phyloP scores from a whole-genome alignment of 64 coral and sea anemone species.

The Catalaphyllia jardinei region DNA sequence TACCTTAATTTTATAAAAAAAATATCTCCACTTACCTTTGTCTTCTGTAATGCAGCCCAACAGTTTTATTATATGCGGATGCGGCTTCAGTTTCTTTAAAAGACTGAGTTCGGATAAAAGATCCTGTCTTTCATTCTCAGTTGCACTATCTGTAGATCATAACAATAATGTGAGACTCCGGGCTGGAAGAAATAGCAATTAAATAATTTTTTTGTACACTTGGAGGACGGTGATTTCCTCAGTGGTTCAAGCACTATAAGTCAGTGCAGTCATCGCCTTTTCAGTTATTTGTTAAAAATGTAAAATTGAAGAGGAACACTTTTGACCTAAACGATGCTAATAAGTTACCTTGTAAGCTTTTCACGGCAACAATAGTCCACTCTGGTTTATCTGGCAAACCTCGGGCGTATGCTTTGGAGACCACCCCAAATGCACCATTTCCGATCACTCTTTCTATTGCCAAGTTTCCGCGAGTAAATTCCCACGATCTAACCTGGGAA shows the following conservation, averaged over 20 bases:
- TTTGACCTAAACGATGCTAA: not conserved
- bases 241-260: too few relatives aligned
- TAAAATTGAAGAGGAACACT: too few relatives aligned
- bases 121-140: constrained; percentile 46
- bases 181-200: not conserved
- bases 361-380: constrained; percentile 23
- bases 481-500: not conserved
- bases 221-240: too few relatives aligned
- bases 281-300: too few relatives aligned
- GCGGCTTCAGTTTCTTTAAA: constrained; percentile 55
- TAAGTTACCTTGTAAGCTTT: constrained; percentile 23
- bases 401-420: constrained; percentile 20
- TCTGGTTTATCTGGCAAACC: not conserved
- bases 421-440: constrained; percentile 29
- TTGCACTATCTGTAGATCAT: constrained; percentile 27
- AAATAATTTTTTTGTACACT: not conserved
- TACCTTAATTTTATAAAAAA: not conserved
- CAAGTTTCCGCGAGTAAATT: not conserved
- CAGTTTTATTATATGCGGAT: constrained; percentile 62
- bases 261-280: too few relatives aligned
- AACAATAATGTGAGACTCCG: not conserved
- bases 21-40: not conserved
- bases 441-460: constrained; percentile 37
- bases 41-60: constrained; percentile 48
- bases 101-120: constrained; percentile 47